Evolutionary conservation across 2,797 vertebrate genomes (phyloP), one percentile per base, ranked within the genome.

Genomic region (Gobio occitaniae): DNA sequence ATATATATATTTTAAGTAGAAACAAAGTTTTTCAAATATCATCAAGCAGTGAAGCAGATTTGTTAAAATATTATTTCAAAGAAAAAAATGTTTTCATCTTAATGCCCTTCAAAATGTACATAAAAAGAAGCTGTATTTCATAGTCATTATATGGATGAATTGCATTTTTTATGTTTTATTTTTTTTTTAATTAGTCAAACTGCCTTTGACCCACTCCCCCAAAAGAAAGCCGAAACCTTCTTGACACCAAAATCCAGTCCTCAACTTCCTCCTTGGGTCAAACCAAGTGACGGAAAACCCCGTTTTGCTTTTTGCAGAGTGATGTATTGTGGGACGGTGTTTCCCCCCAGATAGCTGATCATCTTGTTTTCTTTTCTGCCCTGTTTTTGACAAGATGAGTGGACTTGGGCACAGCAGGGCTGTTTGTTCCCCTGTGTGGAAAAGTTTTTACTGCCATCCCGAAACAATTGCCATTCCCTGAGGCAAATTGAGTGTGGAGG

Each of bases 401-500:
- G 75, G 63, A 71, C 65, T 80, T 48, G 71, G 83, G 65, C 71
- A 81, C 66, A 86, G 82, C 78, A 25, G 56, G 29, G 44, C 76
- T 77, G 81, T 87, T 87, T 86, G 86, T 84, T 87, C 84, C 82
- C 78, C 61, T 52, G 52, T 65, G 84, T 87, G 86, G 84, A 84
- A 88, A 86, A 72, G 74, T 76, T 84, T 89, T 87, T 82, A 86
- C 82, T 88, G 89, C 85, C 85, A 77, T 82, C 74, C 52, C 65
- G 81, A 86, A 83, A 88, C 87, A 88, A 88, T 84, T 80, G 87
- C 81, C 71, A 63, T 87, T 89, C 89, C 86, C 87, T 47, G 29
- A 84, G 81, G 87, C 86, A 83, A 89, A 87, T 86, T 86, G 84
- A 88, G 86, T 85, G 84, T 88, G 87, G 79, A 88, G 83, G 69